Evolutionary conservation across 2,888 invertebrate genomes (phyloP), one percentile per base, ranked within the genome.

Genomic region (Dynastes tityus): DNA sequence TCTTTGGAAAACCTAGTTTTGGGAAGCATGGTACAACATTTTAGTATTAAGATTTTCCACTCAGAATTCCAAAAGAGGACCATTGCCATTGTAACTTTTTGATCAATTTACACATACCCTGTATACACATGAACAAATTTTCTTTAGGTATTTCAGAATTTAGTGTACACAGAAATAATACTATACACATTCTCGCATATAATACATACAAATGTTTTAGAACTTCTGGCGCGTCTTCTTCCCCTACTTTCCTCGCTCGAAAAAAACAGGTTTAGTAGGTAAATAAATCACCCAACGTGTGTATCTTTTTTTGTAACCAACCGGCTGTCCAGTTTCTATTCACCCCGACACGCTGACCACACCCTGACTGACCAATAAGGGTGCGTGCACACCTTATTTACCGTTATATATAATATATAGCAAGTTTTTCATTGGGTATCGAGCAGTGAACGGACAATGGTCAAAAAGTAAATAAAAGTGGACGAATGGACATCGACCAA

Each of bases 281-380:
- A 61, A 73, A 73, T 61, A 73, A 73, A 61, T 32, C 32, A 8
- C 27, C 61, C n/a, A 8, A 55, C 68, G 22, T 22, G 40, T 61
- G 61, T 73, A 73, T 73, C 73, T 58, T 61, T 61, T 73, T 73
- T 40, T 2, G 73, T 29, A 45, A 27, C 86, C 87, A 86, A 86
- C 86, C 82, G 79, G 81, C 49, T 83, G 83, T 83, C 83, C 86
- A 83, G 84, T 81, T 78, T 27, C 37, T 53, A 37, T 77, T 76
- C 77, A 86, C 87, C 87, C 86, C 84, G 84, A 81, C n/a, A 74
- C 82, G 68, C 84, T 88, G 88, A 88, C 88, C 88, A 88, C 87
- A 84, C 88, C 87, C 87, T 81, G 78, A 84, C 82, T 88, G 88
- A 87, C 88, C 88, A 88, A 86, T 86, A 83, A 82, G 83, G 82